Evolutionary conservation across 2,113 vertebrate species (phyloP).

Genomic region (Erythrocercus mccallii): DNA sequence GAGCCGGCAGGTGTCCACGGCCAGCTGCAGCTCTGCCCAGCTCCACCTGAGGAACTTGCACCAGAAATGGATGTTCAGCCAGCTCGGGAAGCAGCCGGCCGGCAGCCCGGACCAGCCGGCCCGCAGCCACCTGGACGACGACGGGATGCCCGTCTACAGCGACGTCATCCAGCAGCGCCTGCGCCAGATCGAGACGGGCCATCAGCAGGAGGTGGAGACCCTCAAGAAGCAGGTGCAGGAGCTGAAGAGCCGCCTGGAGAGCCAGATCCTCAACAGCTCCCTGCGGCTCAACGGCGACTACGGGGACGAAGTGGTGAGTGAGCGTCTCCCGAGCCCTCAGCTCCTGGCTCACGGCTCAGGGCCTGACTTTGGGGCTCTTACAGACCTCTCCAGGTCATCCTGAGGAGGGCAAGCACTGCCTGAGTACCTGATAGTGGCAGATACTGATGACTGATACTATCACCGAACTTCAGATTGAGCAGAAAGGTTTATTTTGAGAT

Average conservation of each 20-base stretch:
- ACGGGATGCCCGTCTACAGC: slow-evolving; percentile 88
- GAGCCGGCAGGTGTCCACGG: slow-evolving; percentile 82
- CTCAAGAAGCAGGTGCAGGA: slow-evolving; percentile 96
- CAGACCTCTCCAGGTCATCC: background rate
- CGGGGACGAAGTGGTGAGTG: slow-evolving; percentile 91
- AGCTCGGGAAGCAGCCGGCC: slow-evolving; percentile 62
- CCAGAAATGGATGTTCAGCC: slow-evolving; percentile 78
- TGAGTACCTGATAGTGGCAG: background rate
- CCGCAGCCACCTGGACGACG: slow-evolving; percentile 90
- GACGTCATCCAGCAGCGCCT: slow-evolving; percentile 91
- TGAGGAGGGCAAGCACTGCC: background rate
- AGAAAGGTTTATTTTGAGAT: background rate
- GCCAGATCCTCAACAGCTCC: slow-evolving; percentile 79
- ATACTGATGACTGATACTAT: fast-evolving
- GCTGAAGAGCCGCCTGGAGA: slow-evolving; percentile 90
- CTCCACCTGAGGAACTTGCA: slow-evolving; percentile 77
- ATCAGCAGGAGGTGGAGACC: slow-evolving; percentile 94
- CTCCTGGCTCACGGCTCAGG: background rate
- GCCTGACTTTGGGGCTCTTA: background rate
- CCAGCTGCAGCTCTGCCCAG: slow-evolving; percentile 80
- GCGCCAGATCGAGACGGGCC: slow-evolving; percentile 92
- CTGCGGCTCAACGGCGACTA: slow-evolving; percentile 87
- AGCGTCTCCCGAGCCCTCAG: fast-evolving
- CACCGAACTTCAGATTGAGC: background rate
- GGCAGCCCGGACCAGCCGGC: slow-evolving; percentile 86